Base-by-base conservation (phyloP, 2,888 invertebrate genomes). In the Mythimna loreyi region DNA sequence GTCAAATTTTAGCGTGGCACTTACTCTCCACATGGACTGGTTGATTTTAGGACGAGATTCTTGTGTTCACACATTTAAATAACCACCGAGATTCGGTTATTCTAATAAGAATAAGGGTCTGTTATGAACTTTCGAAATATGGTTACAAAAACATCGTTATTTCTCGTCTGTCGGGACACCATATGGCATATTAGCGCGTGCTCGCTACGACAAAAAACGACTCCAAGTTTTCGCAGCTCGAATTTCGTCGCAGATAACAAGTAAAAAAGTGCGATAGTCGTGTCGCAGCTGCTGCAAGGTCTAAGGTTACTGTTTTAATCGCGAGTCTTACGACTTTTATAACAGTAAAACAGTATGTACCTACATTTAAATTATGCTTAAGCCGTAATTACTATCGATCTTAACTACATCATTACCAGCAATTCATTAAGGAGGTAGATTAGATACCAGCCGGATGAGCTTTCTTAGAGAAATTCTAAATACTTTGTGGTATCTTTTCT, bases 161-260 rank as follows among this genome's bases (percentile, higher is more conserved):
- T 67, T 19, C 69, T 80, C 82, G 75, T 70, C 82, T 90, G 91
- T 90, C 92, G 88, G 81, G 81, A 83, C 91, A 83, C 93, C 95
- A 96, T 95, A 94, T 95, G 95, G 95, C 85, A 81, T 87, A 87
- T 88, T 87, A 93, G 94, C 94, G 92, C 95, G 95, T 94, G 95
- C 94, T 90, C 86, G 75, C 72, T 82, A 83, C 84, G 78, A 80
- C 90, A 91, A 88, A 90, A 90, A 89, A 86, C 79, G 47, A 62
- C 78, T 78, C 81, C 75, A 81, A 83, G 79, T 92, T 93, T 93
- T 94, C 92, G 94, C 93, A 88, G 89, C 89, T 95, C 91, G 78
- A 87, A 89, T 95, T 95, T 92, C 95, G 85, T 85, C 81, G 86
- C 86, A 89, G 87, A 90, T 85, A 87, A 89, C 83, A 88, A 90